A percentile compares a stretch with the other conserved stretches of the same genome.
Conservation (phyloP, 2,888 invertebrate species). For the Leptopilina drosophilae region DNA sequence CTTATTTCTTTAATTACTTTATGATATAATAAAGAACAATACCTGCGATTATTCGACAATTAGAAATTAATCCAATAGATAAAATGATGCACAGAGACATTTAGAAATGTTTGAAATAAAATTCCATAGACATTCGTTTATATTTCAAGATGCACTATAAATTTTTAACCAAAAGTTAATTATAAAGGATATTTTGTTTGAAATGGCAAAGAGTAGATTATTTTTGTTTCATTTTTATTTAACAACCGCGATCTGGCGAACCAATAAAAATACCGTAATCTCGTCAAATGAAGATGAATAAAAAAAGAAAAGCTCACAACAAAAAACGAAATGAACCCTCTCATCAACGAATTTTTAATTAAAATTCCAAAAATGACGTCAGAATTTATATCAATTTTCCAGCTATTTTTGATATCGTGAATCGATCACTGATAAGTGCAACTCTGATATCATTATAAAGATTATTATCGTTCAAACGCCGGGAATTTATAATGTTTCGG, state of each 20-base stretch:
- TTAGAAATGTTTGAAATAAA: too few species aligned
- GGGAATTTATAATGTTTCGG: constrained; percentile 15
- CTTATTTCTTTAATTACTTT: too few species aligned
- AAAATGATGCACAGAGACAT: too few species aligned
- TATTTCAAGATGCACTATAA: neutral
- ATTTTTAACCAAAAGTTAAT: neutral
- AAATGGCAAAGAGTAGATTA: neutral
- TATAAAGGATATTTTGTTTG: neutral
- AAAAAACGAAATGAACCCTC: neutral
- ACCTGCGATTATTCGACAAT: too few species aligned
- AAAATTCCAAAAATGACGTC: constrained; percentile 11
- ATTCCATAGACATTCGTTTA: too few species aligned
- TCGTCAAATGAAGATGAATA: neutral
- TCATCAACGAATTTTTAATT: neutral
- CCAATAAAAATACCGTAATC: constrained; percentile 31
- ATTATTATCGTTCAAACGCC: constrained; percentile 43
- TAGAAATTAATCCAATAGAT: too few species aligned
- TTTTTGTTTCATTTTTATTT: neutral
- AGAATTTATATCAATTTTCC: neutral
- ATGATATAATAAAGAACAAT: too few species aligned
- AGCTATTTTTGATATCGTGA: neutral
- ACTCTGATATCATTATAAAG: neutral
- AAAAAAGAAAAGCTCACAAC: neutral
- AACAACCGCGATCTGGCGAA: neutral
- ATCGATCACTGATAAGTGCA: constrained; percentile 24